Conservation (phyloP, 2,113 vertebrate species). For the Triplophysa siluroides region DNA sequence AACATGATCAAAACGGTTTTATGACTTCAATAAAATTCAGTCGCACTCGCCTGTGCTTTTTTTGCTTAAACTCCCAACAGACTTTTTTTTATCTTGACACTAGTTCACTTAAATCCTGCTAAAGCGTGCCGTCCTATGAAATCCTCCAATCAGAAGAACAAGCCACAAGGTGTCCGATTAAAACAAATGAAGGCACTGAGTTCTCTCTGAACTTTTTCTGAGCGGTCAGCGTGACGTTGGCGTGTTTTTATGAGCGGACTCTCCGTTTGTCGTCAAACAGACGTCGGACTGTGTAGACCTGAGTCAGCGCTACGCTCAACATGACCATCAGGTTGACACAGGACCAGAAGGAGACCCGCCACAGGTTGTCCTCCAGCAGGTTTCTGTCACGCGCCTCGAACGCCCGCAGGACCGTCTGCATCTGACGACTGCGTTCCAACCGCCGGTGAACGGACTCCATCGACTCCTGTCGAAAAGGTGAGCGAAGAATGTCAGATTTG, state of each 20-base stretch:
- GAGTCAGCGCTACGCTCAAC: slow-evolving; percentile 80
- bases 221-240: background rate
- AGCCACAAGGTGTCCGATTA: too few relatives aligned
- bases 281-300: slow-evolving; percentile 86
- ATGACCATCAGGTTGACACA: slow-evolving; percentile 79
- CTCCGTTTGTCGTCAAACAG: slow-evolving; percentile 84
- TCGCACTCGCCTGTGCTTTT: too few relatives aligned
- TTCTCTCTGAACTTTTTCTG: background rate
- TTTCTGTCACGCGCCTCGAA: slow-evolving; percentile 87
- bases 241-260: slow-evolving; percentile 72
- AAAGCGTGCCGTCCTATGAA: background rate
- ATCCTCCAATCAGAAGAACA: background rate
- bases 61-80: background rate
- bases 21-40: too few relatives aligned
- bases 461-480: slow-evolving; percentile 73
- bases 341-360: slow-evolving; percentile 87
- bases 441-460: slow-evolving; percentile 80
- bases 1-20: too few relatives aligned
- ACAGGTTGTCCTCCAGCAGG: slow-evolving; percentile 84
- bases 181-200: background rate
- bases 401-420: slow-evolving; percentile 81
- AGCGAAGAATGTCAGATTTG: too few relatives aligned
- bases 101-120: background rate
- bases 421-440: slow-evolving; percentile 84
- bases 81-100: background rate